Evolutionary conservation across 2,113 vertebrate species (phyloP), one percentile per base, ranked within the genome.

Genomic region (Gambusia affinis): DNA sequence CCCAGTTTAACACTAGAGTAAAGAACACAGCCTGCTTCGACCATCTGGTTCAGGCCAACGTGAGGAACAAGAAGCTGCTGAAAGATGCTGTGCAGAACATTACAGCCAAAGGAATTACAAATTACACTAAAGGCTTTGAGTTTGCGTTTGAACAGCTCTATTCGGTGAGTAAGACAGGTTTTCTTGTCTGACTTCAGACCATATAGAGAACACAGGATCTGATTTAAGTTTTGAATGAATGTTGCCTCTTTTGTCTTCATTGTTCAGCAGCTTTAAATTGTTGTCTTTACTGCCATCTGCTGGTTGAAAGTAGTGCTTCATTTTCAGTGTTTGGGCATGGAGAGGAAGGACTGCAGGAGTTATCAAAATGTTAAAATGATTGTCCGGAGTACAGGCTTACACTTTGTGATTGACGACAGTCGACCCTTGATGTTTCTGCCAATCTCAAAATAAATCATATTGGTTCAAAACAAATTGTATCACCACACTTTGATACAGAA

Each of bases 61-160:
- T 99, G 62, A 95, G 98, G 85, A 99, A 99, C 90, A 99, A 99
- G 93, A 99, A 99, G 93, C 94, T 98, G 74, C 89, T 99, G 87
- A 99, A 99, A 92, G 98, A 99, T 35, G 97, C 96, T 0, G 97
- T 99, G 35, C 96, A 98, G 89, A 97, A 98, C 89, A 98, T 99
- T 84, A 95, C 96, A 12, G 98, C 98, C 0, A 99, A 99, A 90
- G 98, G 98, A 81, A 98, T 99, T 37, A 99, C 98, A 0, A 97
- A 99, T 90, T 99, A 99, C 91, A 99, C 98, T 60, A 98, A 97
- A 83, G 98, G 97, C 64, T 98, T 99, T 71, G 97, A 97, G 85
- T 99, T 98, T 88, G 98, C 98, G 60, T 99, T 99, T 90, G 95
- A 99, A 69, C 98, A 99, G 88, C 95, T 99, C 37, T 94, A 95